Conservation (phyloP, 92 coral and sea anemone species). For the Heteractis magnifica region DNA sequence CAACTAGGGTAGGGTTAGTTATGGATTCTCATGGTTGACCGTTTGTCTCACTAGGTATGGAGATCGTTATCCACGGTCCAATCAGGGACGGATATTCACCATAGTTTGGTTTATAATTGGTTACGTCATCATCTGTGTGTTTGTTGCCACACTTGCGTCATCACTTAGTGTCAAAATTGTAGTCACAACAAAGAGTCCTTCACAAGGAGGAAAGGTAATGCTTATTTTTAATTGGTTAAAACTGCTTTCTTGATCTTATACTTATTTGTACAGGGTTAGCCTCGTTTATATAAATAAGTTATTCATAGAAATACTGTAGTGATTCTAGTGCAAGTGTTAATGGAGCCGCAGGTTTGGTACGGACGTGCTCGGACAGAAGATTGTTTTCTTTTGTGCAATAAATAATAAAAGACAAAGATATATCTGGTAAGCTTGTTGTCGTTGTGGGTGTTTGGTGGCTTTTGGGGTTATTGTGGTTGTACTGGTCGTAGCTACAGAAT, state of each 20-base stretch:
- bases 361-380: no score
- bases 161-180: constrained; percentile 45
- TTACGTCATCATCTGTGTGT: constrained; percentile 36
- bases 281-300: no score
- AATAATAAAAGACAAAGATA: no score
- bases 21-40: not conserved
- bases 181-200: constrained; percentile 24
- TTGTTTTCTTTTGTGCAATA: no score
- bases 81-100: constrained; percentile 52
- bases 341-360: no score
- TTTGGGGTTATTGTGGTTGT: not conserved
- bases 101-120: constrained; percentile 64
- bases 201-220: constrained; percentile 33
- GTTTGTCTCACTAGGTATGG: constrained; percentile 51
- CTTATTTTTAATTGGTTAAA: not conserved
- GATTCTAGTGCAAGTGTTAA: no score
- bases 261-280: no score
- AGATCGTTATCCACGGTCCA: constrained; percentile 54
- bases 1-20: not conserved
- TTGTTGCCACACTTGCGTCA: constrained; percentile 55
- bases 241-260: no score
- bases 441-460: no score
- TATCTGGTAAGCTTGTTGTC: no score
- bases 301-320: no score
- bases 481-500: not conserved